Evolutionary conservation across 2,888 invertebrate species (phyloP).

Genomic region (Trichogramma dendrolimi): DNA sequence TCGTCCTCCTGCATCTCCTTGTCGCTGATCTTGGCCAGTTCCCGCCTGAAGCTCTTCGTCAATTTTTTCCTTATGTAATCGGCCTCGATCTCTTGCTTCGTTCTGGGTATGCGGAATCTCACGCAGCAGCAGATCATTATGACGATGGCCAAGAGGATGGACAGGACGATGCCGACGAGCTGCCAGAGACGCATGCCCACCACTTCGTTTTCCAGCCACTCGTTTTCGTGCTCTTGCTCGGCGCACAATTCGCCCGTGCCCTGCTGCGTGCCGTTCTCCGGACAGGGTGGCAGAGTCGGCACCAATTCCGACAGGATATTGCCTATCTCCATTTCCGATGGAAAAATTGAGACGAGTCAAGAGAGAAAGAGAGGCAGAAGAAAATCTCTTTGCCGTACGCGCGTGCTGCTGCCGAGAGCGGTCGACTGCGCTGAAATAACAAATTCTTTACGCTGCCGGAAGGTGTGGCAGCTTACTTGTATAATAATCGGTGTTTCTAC

Average conservation of each 20-base stretch:
- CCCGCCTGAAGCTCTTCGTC: conserved; percentile 75
- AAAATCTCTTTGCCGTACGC: too few relatives aligned
- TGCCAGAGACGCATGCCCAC: conserved; percentile 79
- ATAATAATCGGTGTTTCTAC: too few relatives aligned
- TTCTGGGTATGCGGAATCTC: conserved; percentile 85
- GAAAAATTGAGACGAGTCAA: too few relatives aligned
- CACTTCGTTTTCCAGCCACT: conserved; percentile 70
- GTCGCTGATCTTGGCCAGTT: conserved; percentile 77
- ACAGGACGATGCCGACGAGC: conserved; percentile 45
- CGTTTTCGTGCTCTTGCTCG: conserved; percentile 40
- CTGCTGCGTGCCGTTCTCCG: conserved; percentile 35
- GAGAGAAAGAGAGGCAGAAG: too few relatives aligned
- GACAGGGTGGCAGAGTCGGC: conserved; percentile 33
- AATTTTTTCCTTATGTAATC: conserved; percentile 83
- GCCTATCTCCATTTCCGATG: too few relatives aligned
- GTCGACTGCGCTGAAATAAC: too few relatives aligned
- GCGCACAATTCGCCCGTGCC: conserved; percentile 37
- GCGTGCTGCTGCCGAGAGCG: too few relatives aligned
- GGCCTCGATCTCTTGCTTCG: conserved; percentile 92
- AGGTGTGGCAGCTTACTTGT: too few relatives aligned
- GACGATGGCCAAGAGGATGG: conserved; percentile 40
- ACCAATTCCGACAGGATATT: too few relatives aligned
- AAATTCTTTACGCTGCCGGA: too few relatives aligned
- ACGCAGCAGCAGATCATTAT: conserved; percentile 86
- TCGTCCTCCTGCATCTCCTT: conserved; percentile 71